Evolutionary conservation across 2,113 vertebrate genomes (phyloP), one percentile per base, ranked within the genome.

Genomic region (Pagrus major): DNA sequence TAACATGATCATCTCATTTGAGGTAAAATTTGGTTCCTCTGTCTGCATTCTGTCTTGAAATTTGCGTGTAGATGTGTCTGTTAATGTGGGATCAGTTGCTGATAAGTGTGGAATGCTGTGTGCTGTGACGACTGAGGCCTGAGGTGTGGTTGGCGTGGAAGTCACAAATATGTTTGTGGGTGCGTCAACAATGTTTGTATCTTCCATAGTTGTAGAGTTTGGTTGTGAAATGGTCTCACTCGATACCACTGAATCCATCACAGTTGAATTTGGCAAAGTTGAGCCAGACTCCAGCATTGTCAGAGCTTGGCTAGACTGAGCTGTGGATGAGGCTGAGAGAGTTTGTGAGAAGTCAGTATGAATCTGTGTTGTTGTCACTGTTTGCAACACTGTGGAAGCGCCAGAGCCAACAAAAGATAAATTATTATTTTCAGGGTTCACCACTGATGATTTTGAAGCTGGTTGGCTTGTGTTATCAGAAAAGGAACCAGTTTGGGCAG

Each of bases 71-170:
- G 68, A 31, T 41, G 16, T 59, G 8, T 1, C 35, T 31, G 10
- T 23, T 47, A 23, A 3, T 1, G 9, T 16, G 2, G 6, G 4
- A 46, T 61, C 20, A 3, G 29, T 67, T 25, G 46, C 9, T 58
- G 49, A 68, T 35, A 31, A 51, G 14, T 35, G 47, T 6, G 71
- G 72, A 76, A 76, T 83, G 67, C 68, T 60, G 15, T 21, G 2
- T 25, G 16, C 12, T 39, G 23, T 65, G 61, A 68, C 18, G 3
- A 54, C 35, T 27, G 37, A 61, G 33, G 5, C 14, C 7, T 69
- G 11, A 20, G 76, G 49, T 69, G 61, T 76, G 41, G 15, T 35
- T 44, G 18, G 21, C 18, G 27, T 27, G 15, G 11, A 5, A 25
- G 12, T 52, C 5, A 25, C 21, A 63, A 25, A 16, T 10, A 23